Base-by-base conservation (phyloP, 2,113 vertebrate species). In the Chaenocephalus aceratus region DNA sequence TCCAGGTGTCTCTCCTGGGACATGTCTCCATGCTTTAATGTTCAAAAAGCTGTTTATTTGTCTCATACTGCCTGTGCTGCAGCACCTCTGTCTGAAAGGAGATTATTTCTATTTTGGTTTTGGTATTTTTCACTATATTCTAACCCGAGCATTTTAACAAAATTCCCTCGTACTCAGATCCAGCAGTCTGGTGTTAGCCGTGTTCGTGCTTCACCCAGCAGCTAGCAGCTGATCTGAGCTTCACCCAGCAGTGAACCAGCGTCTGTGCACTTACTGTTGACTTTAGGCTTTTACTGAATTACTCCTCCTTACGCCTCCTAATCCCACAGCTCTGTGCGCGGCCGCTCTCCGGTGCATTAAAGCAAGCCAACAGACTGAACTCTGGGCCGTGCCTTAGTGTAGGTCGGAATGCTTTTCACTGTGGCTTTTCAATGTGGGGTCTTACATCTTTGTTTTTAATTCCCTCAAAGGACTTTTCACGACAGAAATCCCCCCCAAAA, bases 211-310 rank as follows among this genome's bases (percentile, higher is more conserved):
- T 66, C 49, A 53, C 60, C 65, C 54, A 60, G 6, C 60, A 46
- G 62, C 41, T 60, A 52, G 10, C 58, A 56, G 54, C 77, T 73
- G 57, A 81, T 62, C 66, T 54, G 56, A 73, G 46, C 53, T n/a
- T 82, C 72, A 52, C 2, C 63, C 58, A 64, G 59, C 6, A 8
- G 60, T 53, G 59, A 79, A 53, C 46, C 58, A 23, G 60, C 21
- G 26, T 74, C 77, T 75, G 56, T 81, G 74, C 65, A 53, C 23
- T 71, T 57, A 48, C 61, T 88, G 88, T 91, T 90, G 88, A 91
- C 75, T 84, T 82, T 63, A 74, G 75, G 83, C 64, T 87, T 86
- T 74, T 10, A 71, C 62, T 80, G 56, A 89, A 82, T 82, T 53
- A 60, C 86, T 77, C 74, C 86, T 77, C 74, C 52, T 85, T 81